A percentile compares a stretch with the other conserved stretches of the same genome.
These are phyloP conservation scores for Bolinopsis microptera DNA, from an alignment of 37 sponge, comb jelly and placozoan genomes.

Conservation along the genomic window DNA sequence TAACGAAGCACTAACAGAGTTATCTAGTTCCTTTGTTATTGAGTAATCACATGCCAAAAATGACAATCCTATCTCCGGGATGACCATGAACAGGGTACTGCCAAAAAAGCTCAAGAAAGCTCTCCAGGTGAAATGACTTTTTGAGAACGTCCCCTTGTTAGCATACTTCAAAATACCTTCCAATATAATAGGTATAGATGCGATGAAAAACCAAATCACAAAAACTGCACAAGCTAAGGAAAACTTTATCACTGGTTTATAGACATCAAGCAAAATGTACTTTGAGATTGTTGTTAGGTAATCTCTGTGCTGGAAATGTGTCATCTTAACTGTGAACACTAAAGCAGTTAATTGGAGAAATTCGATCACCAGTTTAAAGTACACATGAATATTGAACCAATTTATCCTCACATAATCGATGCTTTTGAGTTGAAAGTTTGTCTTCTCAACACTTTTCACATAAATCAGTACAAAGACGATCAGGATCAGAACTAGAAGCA, in stretches of 20 bases:
- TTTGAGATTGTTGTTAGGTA: background rate
- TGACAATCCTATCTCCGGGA: background rate
- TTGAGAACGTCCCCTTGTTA: background rate
- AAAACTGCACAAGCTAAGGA: background rate
- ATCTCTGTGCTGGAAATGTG: background rate
- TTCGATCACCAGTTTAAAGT: background rate
- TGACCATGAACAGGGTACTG: background rate
- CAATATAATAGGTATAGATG: background rate
- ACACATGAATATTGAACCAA: background rate
- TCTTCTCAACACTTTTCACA: background rate
- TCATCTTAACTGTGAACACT: background rate
- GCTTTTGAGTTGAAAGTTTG: background rate
- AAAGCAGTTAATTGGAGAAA: background rate
- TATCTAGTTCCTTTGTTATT: background rate
- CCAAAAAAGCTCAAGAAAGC: background rate
- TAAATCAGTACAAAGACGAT: background rate
- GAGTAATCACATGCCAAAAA: background rate
- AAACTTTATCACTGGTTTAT: background rate
- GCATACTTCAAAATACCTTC: background rate
- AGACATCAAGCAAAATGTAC: background rate
- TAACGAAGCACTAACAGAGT: background rate
- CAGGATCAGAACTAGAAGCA: background rate
- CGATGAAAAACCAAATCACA: background rate
- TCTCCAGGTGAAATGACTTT: background rate
- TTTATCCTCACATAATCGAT: conserved; percentile 17